phyloP scores from a whole-genome alignment of 2,888 invertebrate species.

The Ophraella communa region DNA sequence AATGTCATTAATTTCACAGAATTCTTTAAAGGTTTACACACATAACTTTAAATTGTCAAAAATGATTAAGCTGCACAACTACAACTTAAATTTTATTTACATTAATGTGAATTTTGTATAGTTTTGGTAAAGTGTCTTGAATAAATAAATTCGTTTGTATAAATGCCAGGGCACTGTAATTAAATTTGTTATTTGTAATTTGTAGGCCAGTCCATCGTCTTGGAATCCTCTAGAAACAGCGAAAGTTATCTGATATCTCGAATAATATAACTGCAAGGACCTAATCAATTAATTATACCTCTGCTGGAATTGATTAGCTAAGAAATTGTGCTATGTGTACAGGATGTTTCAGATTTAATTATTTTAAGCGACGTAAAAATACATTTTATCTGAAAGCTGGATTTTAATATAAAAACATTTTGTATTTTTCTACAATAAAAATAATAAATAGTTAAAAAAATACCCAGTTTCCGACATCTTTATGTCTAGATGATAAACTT shows the following conservation, averaged over 20 bases:
- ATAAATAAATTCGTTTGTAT: too few relatives aligned
- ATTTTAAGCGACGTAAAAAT: neutral
- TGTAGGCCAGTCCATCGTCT: constrained; percentile 17
- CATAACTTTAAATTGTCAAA: too few relatives aligned
- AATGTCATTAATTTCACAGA: constrained; percentile 10
- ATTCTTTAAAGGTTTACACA: constrained; percentile 21
- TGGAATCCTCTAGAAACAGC: constrained; percentile 15
- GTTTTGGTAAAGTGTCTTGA: too few relatives aligned
- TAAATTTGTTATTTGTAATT: too few relatives aligned
- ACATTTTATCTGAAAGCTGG: too few relatives aligned
- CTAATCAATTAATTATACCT: constrained; percentile 11
- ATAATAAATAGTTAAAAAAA: neutral
- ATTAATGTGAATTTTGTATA: too few relatives aligned
- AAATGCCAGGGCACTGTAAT: too few relatives aligned
- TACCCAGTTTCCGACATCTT: neutral
- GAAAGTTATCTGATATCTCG: constrained; percentile 17
- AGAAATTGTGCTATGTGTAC: neutral
- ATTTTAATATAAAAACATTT: too few relatives aligned
- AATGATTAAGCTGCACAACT: too few relatives aligned
- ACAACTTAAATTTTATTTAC: too few relatives aligned
- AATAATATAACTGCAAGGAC: constrained; percentile 2
- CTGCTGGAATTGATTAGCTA: neutral
- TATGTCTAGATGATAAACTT: neutral
- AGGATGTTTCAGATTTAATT: neutral
- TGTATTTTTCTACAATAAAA: too few relatives aligned